These are phyloP conservation scores for Biston betularia DNA, from an alignment of 2,888 invertebrate species.

Conservation along the genomic window DNA sequence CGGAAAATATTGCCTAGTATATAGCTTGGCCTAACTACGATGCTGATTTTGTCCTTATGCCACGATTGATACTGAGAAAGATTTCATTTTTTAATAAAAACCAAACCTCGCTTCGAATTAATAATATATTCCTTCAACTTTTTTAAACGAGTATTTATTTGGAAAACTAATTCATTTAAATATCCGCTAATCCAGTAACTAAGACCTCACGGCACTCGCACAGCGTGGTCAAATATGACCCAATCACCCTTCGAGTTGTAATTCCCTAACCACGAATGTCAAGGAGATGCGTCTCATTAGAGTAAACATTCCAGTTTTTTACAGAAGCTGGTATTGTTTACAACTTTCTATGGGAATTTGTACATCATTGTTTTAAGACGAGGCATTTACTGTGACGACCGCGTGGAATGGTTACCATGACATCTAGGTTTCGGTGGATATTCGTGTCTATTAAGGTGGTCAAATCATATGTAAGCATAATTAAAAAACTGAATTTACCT, in stretches of 20 bases:
- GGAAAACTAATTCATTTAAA: too few relatives aligned
- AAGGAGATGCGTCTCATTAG: slow-evolving; percentile 9
- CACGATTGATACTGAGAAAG: too few relatives aligned
- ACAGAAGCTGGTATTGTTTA: slow-evolving; percentile 56
- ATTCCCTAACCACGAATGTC: slow-evolving; percentile 5
- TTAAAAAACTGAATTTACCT: not conserved
- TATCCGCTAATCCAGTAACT: too few relatives aligned
- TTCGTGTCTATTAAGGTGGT: not conserved
- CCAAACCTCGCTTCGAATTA: too few relatives aligned
- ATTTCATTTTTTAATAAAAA: too few relatives aligned
- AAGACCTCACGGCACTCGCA: too few relatives aligned
- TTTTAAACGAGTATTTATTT: too few relatives aligned
- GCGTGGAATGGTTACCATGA: slow-evolving; percentile 33
- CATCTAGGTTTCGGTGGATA: slow-evolving; percentile 8
- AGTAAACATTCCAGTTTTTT: slow-evolving; percentile 18
- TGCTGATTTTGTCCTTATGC: too few relatives aligned
- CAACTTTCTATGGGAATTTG: slow-evolving; percentile 76
- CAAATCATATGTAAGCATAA: not conserved
- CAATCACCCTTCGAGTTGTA: not conserved
- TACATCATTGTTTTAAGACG: slow-evolving; percentile 59
- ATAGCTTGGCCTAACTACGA: too few relatives aligned
- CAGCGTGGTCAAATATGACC: too few relatives aligned
- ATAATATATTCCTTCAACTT: too few relatives aligned
- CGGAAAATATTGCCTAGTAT: too few relatives aligned
- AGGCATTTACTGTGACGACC: slow-evolving; percentile 20